These are phyloP conservation scores for Sanderia malayensis DNA, from an alignment of 30 jellyfish, hydroid and myxozoan species.

Conservation along the genomic window DNA sequence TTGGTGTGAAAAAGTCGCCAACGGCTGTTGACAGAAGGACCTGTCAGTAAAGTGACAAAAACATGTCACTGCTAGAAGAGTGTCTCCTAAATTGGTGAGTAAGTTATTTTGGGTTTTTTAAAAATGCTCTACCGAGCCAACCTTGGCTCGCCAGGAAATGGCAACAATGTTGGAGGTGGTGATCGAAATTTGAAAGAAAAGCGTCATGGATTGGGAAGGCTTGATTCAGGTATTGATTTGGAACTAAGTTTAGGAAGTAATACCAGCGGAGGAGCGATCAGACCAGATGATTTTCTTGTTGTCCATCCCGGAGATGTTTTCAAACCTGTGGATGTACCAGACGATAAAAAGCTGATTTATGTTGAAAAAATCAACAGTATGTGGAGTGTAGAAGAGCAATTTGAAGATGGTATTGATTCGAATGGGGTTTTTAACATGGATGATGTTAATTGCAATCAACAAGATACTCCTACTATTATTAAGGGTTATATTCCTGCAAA, in stretches of 20 bases:
- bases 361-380: constrained; percentile 43
- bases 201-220: constrained; percentile 25
- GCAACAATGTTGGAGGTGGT: background rate
- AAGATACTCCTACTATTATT: constrained; percentile 15
- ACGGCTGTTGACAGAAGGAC: no score
- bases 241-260: constrained; percentile 46
- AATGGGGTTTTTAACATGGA: constrained; percentile 42
- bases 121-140: background rate
- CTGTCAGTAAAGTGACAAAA: no score
- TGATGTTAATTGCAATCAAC: constrained; percentile 15
- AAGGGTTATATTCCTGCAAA: constrained; percentile 61
- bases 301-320: constrained; percentile 56
- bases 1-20: no score
- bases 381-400: constrained; percentile 5
- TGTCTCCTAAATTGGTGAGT: no score
- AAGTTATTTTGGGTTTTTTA: no score
- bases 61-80: no score
- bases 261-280: background rate
- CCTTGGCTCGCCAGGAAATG: background rate
- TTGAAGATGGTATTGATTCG: background rate
- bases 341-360: constrained; percentile 50
- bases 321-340: constrained; percentile 35
- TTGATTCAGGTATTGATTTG: constrained; percentile 59
- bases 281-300: constrained; percentile 31
- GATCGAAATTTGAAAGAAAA: background rate